These are phyloP conservation scores for Ricordea florida DNA, from an alignment of 92 coral and sea anemone species.

Conservation along the genomic window DNA sequence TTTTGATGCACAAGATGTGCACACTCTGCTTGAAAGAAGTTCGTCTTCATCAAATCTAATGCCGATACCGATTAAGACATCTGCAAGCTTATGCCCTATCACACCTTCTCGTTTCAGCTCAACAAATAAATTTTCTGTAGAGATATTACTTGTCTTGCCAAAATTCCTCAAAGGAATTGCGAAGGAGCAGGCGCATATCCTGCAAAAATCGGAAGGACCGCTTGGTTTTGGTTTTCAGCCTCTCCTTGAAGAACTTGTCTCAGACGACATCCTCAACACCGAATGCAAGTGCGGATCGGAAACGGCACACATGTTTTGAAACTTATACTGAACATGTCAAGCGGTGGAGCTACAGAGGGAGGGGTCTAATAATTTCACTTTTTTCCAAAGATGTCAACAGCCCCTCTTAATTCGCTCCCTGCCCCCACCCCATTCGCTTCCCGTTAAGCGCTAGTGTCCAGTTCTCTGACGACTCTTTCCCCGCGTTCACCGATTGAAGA, in stretches of 20 bases:
- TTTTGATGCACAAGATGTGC: too few relatives aligned
- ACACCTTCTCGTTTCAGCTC: too few relatives aligned
- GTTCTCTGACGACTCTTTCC: too few relatives aligned
- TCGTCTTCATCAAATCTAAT: too few relatives aligned
- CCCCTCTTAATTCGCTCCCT: neutral
- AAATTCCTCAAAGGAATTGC: neutral
- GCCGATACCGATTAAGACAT: too few relatives aligned
- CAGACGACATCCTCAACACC: neutral
- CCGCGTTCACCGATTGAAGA: too few relatives aligned
- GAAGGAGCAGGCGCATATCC: neutral
- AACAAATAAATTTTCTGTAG: too few relatives aligned
- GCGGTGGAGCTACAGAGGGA: neutral
- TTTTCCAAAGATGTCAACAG: neutral
- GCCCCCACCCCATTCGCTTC: neutral
- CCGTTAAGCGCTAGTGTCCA: too few relatives aligned
- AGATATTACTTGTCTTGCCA: too few relatives aligned
- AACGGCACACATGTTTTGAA: too few relatives aligned
- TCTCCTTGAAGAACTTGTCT: neutral
- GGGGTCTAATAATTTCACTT: neutral
- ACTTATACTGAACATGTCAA: neutral
- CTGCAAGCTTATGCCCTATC: too few relatives aligned
- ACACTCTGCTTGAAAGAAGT: too few relatives aligned
- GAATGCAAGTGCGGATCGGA: neutral
- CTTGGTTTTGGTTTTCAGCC: neutral
- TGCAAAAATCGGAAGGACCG: neutral